phyloP scores from a whole-genome alignment of 2,113 vertebrate species.

The Colossoma macropomum region DNA sequence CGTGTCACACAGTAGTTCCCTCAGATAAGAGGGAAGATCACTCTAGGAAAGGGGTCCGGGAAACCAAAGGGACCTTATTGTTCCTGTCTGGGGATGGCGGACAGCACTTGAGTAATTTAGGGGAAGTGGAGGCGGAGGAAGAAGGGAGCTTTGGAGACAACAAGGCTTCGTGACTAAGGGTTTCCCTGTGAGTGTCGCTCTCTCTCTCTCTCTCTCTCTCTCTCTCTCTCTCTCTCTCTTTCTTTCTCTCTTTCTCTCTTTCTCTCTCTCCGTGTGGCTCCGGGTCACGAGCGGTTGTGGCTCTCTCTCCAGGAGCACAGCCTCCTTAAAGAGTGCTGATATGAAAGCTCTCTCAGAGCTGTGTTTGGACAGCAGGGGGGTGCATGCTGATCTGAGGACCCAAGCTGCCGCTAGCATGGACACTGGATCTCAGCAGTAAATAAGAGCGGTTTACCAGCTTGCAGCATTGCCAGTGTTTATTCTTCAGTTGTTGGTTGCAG shows the following conservation, averaged over 20 bases:
- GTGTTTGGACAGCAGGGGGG: neutral
- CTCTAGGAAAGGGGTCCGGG: slow-evolving; percentile 29
- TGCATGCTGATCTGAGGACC: neutral
- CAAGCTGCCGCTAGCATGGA: neutral
- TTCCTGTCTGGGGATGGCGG: slow-evolving; percentile 61
- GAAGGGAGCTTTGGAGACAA: slow-evolving; percentile 59
- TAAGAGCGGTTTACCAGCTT: neutral
- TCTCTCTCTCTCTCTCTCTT: slow-evolving; percentile 2
- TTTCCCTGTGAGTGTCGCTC: slow-evolving; percentile 54
- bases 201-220: slow-evolving; percentile 11
- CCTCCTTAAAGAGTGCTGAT: slow-evolving; percentile 22
- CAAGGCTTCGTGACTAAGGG: slow-evolving; percentile 72
- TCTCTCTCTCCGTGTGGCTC: neutral
- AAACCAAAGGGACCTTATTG: slow-evolving; percentile 71
- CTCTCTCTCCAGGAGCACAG: neutral
- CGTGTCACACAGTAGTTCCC: slow-evolving; percentile 1
- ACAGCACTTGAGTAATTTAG: slow-evolving; percentile 68
- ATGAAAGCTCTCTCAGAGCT: slow-evolving; percentile 32
- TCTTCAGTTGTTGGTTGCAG: neutral
- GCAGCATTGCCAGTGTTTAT: neutral
- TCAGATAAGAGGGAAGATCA: slow-evolving; percentile 33
- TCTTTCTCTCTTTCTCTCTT: too few species aligned
- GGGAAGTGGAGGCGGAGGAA: slow-evolving; percentile 68
- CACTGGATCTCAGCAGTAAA: neutral
- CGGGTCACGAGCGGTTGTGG: slow-evolving; percentile 36